Evolutionary conservation across 1,140 invertebrate species (phyloP), one percentile per base, ranked within the genome.

Genomic region (Acyrthosiphon pisum): DNA sequence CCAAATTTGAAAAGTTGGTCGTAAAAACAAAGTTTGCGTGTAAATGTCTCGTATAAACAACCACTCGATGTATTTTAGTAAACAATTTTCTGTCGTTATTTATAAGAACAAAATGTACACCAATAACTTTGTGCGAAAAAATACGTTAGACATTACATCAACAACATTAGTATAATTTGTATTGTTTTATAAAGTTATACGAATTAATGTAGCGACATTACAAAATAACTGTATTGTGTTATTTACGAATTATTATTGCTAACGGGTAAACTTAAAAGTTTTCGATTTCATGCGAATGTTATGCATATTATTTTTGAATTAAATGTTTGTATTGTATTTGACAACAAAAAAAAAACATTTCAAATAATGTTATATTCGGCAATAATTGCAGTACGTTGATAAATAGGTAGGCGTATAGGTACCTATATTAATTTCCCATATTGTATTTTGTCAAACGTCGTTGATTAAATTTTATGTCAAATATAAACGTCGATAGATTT

Each of bases 1-100:
- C 88, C 22, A 35, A 53, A 89, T 89, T 89, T 56, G 9, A 56
- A 89, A 89, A 89, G 48, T 89, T 89, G n/a, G 86, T 50, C 30
- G 11, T 89, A 53, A 89, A 89, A 89, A 53, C 22, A 53, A 89
- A 89, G 87, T 89, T 89, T 53, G 87, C 48, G 22, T 53, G 48
- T 30, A 6, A 53, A 53, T 8, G n/a, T 22, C 48, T 53, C 48
- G n/a, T 89, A 41, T 41, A 53, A 89, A 89, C 35, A 26, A 48
- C 14, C n/a, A 53, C 86, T 88, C 86, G 44, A 88, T 48, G 46
- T 18, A 88, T 48, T 88, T 88, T n/a, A 18, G 44, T 88, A 88
- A 88, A 88, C 86, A 88, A 88, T 88, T 88, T 50, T 50, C 6
- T 50, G 86, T 46, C 18, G 2, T 88, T 50, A 46, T 87, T 7